Conservation (phyloP, 2,888 invertebrate species). For the Epistrophe grossulariae region DNA sequence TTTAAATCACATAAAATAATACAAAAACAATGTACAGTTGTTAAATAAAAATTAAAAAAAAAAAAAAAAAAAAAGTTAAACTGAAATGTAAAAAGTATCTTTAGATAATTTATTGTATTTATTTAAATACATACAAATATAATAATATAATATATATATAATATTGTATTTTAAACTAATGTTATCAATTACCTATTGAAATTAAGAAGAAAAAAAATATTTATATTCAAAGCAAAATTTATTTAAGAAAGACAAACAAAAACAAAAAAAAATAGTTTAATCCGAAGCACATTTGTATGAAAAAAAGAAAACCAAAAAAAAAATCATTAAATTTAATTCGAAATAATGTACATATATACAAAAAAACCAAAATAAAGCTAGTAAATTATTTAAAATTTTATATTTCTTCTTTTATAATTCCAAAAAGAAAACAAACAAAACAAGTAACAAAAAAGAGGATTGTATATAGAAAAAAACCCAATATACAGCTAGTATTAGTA, state of each 20-base stretch:
- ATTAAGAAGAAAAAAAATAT: constrained; percentile 62
- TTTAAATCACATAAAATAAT: constrained; percentile 27
- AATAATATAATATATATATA: constrained; percentile 22
- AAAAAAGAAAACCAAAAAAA: constrained; percentile 19
- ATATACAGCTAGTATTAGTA: neutral
- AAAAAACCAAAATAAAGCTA: constrained; percentile 29
- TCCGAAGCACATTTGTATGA: constrained; percentile 60
- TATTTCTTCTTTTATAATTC: constrained; percentile 24
- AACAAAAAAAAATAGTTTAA: constrained; percentile 27
- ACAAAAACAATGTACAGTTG: constrained; percentile 60
- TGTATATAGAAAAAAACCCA: constrained; percentile 10
- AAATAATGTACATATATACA: constrained; percentile 41
- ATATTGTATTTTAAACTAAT: constrained; percentile 60
- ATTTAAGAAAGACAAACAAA: constrained; percentile 11
- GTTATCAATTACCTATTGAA: constrained; percentile 73
- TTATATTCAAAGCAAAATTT: constrained; percentile 53
- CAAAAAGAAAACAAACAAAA: neutral
- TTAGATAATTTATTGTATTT: constrained; percentile 69
- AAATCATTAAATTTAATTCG: constrained; percentile 25
- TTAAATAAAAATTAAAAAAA: constrained; percentile 14
- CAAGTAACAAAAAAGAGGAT: neutral
- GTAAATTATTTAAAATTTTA: constrained; percentile 62
- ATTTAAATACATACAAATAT: constrained; percentile 42
- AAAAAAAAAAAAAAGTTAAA: constrained; percentile 34
- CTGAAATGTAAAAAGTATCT: constrained; percentile 65